Evolutionary conservation across 1,140 invertebrate genomes (phyloP), one percentile per base, ranked within the genome.

Genomic region (Halictus rubicundus): DNA sequence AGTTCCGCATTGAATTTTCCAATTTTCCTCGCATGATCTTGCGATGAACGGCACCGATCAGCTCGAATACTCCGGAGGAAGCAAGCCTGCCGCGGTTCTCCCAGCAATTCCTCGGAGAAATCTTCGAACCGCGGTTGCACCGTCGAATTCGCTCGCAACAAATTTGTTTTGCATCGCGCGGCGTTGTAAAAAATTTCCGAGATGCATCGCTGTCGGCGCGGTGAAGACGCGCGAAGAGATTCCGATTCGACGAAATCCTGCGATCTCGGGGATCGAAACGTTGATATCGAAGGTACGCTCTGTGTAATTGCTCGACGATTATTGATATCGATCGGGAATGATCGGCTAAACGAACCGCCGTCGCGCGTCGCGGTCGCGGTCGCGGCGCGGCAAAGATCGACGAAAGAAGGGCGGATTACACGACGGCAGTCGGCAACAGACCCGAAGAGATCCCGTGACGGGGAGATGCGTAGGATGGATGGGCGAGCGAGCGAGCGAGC

Each of bases 161-260:
- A 90, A 91, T 91, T 91, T 88, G 87, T 91, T 91, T 89, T 87
- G 81, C 87, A 90, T 91, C 90, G 85, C 37, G 39, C 57, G n/a
- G 8, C n/a, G n/a, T 19, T 7, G 19, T 83, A 85, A 91, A 88
- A 90, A 89, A 91, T 90, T 74, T 72, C 74, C 75, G 74, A 84
- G 82, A 88, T 89, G 89, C 81, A 80, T 88, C 85, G 81, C 68
- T 80, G 87, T 88, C 84, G 80, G 81, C 83, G 86, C 68, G 69
- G 54, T 2, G 19, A n/a, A n/a, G 6, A n/a, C 6, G 52, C n/a
- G 8, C 7, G n/a, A n/a, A 59, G 25, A 25, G 57, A 25, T 59
- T 25, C 57, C 57, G 57, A n/a, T 57, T 7, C 7, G 8, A 9
- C 0, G 21, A n/a, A 57, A n/a, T 19, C 54, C 21, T 16, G 49